Evolutionary conservation across 1,140 invertebrate genomes (phyloP), one percentile per base, ranked within the genome.

Genomic region (Cepaea nemoralis): DNA sequence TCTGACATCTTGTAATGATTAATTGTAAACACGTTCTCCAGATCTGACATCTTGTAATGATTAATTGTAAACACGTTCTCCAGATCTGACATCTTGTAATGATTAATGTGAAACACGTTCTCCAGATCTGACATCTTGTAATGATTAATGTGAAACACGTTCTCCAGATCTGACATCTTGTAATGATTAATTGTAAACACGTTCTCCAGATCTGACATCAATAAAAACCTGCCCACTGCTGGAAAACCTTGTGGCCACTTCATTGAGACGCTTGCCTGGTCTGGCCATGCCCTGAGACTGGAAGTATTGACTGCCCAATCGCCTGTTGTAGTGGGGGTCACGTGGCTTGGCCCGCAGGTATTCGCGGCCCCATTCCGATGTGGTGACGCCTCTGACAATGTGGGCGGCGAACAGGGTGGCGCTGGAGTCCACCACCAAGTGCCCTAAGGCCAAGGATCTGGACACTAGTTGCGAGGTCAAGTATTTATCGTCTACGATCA

Each of bases 321-420:
- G 59, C n/a, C 69, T 79, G 77, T 79, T 79, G 63, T 40, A 69
- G 8, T 42, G 16, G 10, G 59, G 39, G 31, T 69, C 77, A 67
- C 77, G 77, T 79, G 77, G 63, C 45, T 31, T 42, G 14, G 59
- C 33, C 19, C 1, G 2, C 24, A 79, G 14, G 24, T 69, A 79
- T 22, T 40, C 19, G 14, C 77, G 59, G 6, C n/a, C 42, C 77
- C 77, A 79, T 16, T 79, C 77, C 2, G 37, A 39, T 0, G 19
- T 35, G 0, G 22, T 79, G 0, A 16, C 5, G 24, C 69, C 31
- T 19, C 48, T 3, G n/a, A 19, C 1, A 16, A 37, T 42, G 27
- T 79, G 33, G 22, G 48, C 59, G 19, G 37, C 24, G 10, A 45
- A 27, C 19, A 69, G 33, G 5, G 77, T 79, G 5, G 12, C 0